Base-by-base conservation (phyloP, 2,113 vertebrate species). In the Acanthisitta chloris region DNA sequence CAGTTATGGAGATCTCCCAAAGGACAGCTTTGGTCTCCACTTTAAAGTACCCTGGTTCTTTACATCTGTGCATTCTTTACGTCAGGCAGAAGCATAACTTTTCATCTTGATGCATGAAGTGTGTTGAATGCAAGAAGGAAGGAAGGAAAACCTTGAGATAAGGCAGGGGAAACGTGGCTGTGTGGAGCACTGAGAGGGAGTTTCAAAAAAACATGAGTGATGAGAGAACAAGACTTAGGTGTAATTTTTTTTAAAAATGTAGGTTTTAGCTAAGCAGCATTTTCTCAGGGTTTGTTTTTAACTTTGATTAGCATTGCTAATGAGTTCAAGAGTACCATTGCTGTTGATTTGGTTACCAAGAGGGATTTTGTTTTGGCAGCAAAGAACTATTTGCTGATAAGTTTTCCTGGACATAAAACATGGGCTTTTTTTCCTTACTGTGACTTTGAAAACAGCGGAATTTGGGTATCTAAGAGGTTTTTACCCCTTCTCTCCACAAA, bases 211-310 rank as follows among this genome's bases (percentile, higher is more conserved):
- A 0, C 7, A 5, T 13, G 19, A 45, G 14, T 40, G 43, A 38
- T 12, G 64, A 18, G 9, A 74, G 34, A 81, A 38, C 2, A 67
- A 78, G 20, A 14, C 2, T 84, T 33, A 18, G 34, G 8, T 14
- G 11, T 26, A 66, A 29, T 79, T 78, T 18, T 49, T 52, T 72
- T 57, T 17, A 77, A 62, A 65, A 73, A 3, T 2, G 1, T n/a
- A 72, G 0, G 0, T 45, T 84, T 86, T 78, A 54, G 16, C 26
- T 43, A 64, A 79, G 45, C 3, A 2, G 2, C 4, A 55, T 79
- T 91, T 77, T 36, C 18, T 58, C 17, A 6, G 4, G 2, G 1
- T 2, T 4, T 9, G 9, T 31, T 19, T 5, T 49, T 1, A 59
- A 43, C 19, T 85, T 87, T 69, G 21, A 52, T 90, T 61, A 79